A percentile compares a stretch with the other conserved stretches of the same genome.
These are phyloP conservation scores for Myrmecobius fasciatus DNA, from an alignment of 2,113 vertebrate species.

Conservation along the genomic window DNA sequence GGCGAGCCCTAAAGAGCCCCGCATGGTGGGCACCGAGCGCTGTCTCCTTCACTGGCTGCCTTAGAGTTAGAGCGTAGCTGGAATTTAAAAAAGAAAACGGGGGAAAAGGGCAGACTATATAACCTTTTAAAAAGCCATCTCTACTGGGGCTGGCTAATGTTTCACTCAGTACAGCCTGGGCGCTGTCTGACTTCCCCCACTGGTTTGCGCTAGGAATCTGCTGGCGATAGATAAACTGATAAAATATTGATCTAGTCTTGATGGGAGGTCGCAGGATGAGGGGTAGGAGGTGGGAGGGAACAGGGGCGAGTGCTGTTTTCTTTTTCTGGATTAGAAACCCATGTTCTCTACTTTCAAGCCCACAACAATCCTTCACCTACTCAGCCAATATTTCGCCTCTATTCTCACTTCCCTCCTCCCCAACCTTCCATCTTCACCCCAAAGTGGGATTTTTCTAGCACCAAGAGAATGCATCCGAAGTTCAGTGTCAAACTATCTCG, in stretches of 20 bases:
- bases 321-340: background rate
- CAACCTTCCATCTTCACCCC: background rate
- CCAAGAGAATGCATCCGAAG: conserved; percentile 11
- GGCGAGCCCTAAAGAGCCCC: conserved; percentile 15
- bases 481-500: background rate
- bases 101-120: background rate
- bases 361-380: conserved; percentile 19
- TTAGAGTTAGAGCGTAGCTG: background rate
- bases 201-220: background rate
- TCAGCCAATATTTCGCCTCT: conserved; percentile 28
- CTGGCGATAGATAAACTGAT: background rate
- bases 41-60: background rate
- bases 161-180: background rate
- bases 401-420: background rate
- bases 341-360: background rate
- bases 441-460: background rate
- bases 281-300: background rate
- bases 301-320: background rate
- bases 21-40: conserved; percentile 67
- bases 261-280: background rate
- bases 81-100: background rate
- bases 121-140: background rate
- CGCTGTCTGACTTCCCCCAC: conserved; percentile 22
- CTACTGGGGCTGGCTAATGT: background rate
- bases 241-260: conserved; percentile 46